Percentiles rank a stretch among this genome's conserved stretches.
Evolutionary conservation across 2,797 vertebrate species (phyloP).

Genomic region (Anisognathus igniventris): DNA sequence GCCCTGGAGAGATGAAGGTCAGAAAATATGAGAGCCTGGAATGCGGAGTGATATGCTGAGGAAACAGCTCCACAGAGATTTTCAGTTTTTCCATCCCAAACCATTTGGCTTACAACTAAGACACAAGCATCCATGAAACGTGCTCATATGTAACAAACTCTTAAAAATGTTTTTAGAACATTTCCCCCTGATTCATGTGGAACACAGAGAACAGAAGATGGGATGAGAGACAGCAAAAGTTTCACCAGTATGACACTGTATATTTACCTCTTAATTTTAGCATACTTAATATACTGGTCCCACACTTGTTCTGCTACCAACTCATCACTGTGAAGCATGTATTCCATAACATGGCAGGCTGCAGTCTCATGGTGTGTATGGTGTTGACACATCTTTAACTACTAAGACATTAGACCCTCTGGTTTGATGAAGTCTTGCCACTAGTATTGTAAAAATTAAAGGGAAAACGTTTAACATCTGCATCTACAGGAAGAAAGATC

Average conservation of each 20-base stretch:
- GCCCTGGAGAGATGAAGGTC: not conserved
- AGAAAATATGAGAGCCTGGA: not conserved
- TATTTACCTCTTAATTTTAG: not conserved
- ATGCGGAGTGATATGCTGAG: not conserved
- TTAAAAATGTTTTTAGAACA: not conserved
- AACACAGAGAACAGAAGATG: not conserved
- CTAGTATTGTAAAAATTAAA: not conserved
- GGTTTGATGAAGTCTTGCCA: not conserved
- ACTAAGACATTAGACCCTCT: not conserved
- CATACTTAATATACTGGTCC: not conserved
- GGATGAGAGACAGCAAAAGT: not conserved
- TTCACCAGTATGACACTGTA: not conserved
- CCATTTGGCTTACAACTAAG: not conserved
- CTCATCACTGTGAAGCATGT: not conserved
- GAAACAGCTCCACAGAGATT: rapidly evolving
- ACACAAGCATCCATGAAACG: not conserved
- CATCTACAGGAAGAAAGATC: not conserved
- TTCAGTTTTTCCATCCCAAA: not conserved
- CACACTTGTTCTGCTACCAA: not conserved
- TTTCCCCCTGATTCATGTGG: not conserved
- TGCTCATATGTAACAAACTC: not conserved
- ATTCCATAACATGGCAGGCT: not conserved
- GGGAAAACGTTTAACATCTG: not conserved
- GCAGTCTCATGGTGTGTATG: not conserved
- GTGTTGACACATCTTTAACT: not conserved